Percentiles rank a stretch among this genome's conserved stretches.
These are phyloP conservation scores for Thalassarche chlororhynchos DNA, from an alignment of 2,113 vertebrate genomes.

Conservation along the genomic window DNA sequence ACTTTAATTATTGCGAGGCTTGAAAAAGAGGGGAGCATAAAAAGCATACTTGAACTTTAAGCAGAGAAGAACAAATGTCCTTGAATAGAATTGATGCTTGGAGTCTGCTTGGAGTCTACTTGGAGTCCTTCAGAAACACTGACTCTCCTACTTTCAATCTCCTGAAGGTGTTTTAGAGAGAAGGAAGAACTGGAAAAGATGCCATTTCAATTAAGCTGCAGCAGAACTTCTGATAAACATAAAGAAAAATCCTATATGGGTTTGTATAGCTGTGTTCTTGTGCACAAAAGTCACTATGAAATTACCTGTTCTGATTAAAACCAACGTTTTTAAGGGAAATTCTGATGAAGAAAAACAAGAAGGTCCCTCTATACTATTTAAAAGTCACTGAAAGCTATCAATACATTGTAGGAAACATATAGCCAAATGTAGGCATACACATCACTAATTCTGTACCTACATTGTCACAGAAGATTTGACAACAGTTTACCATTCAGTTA, in stretches of 20 bases:
- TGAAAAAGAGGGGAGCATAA: not conserved
- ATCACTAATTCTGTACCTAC: not conserved
- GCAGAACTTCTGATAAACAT: not conserved
- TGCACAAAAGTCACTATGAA: not conserved
- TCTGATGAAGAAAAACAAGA: not conserved
- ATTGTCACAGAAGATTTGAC: not conserved
- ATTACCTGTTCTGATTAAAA: not conserved
- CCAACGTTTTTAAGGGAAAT: not conserved
- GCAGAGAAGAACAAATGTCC: not conserved
- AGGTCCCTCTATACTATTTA: not conserved
- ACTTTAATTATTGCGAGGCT: not conserved
- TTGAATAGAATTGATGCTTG: not conserved
- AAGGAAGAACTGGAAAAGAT: not conserved
- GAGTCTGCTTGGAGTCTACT: not conserved
- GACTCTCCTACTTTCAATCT: not conserved
- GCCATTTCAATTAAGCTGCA: not conserved
- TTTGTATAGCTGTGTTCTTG: not conserved
- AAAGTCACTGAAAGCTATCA: not conserved
- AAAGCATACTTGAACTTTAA: not conserved
- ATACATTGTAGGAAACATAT: not conserved
- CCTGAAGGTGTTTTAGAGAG: not conserved
- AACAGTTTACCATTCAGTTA: not conserved
- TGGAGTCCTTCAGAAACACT: not conserved
- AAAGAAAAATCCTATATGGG: not conserved
- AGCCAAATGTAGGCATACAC: fast-evolving